A percentile compares a stretch with the other conserved stretches of the same genome.
phyloP scores from a whole-genome alignment of 2,888 invertebrate genomes.

The Drosophila rellima region DNA sequence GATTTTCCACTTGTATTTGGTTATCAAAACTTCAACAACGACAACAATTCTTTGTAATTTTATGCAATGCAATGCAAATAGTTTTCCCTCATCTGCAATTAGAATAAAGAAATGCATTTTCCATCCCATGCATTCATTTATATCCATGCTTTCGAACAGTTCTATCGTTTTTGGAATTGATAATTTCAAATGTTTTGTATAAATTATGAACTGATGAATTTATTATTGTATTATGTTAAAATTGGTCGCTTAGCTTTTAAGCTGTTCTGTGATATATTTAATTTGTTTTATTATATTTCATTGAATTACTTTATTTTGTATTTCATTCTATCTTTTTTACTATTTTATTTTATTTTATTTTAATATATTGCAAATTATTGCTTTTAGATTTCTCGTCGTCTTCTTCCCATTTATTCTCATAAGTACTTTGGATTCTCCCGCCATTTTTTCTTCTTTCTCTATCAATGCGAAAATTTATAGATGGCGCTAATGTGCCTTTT shows the following conservation, averaged over 20 bases:
- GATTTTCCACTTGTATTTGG: conserved; percentile 30
- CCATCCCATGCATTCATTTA: neutral
- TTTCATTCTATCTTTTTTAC: neutral
- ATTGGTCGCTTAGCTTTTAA: neutral
- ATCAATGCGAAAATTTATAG: neutral
- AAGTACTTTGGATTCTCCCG: neutral
- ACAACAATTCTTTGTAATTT: conserved; percentile 26
- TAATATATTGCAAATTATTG: too few relatives aligned
- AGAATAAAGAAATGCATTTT: conserved; percentile 24
- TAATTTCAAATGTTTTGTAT: conserved; percentile 8
- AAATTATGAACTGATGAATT: conserved; percentile 7
- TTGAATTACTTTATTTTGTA: neutral
- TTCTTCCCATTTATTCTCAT: neutral
- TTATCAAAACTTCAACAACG: conserved; percentile 17
- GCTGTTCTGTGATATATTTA: neutral
- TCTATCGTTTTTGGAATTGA: neutral
- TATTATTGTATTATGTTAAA: neutral
- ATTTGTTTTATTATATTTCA: neutral
- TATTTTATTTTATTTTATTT: neutral
- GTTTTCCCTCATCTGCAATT: conserved; percentile 31
- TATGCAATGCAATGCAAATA: conserved; percentile 49
- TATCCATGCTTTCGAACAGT: too few relatives aligned
- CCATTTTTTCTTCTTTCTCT: neutral
- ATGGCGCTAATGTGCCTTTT: conserved; percentile 2
- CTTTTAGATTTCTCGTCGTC: neutral